These are phyloP conservation scores for Iphiclides podalirius DNA, from an alignment of 2,888 invertebrate genomes.

Conservation along the genomic window DNA sequence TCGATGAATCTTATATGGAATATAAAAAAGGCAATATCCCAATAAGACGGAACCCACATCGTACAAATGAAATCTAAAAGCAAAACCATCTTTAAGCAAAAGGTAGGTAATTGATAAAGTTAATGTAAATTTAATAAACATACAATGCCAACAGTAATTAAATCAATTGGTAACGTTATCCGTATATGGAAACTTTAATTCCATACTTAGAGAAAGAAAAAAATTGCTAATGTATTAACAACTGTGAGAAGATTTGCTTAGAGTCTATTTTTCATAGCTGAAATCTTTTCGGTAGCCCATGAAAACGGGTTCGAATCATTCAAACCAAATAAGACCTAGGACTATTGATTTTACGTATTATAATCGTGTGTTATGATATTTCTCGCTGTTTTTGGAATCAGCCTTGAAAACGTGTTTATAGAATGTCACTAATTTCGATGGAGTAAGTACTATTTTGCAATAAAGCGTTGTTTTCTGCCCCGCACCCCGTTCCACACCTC, in stretches of 20 bases:
- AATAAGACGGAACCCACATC: neutral
- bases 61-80: too few relatives aligned
- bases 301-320: slow-evolving; percentile 56
- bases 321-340: slow-evolving; percentile 54
- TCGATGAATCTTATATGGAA: neutral
- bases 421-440: slow-evolving; percentile 41
- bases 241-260: slow-evolving; percentile 49
- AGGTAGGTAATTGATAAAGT: slow-evolving; percentile 15
- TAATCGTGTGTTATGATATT: slow-evolving; percentile 47
- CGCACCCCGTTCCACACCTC: slow-evolving; percentile 51
- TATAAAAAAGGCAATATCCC: neutral
- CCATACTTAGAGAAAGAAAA: slow-evolving; percentile 65
- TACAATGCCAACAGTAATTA: slow-evolving; percentile 71
- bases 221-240: slow-evolving; percentile 53
- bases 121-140: slow-evolving; percentile 60
- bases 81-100: too few relatives aligned
- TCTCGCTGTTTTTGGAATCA: slow-evolving; percentile 69
- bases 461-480: slow-evolving; percentile 35
- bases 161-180: slow-evolving; percentile 73
- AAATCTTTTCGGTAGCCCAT: slow-evolving; percentile 69
- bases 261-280: slow-evolving; percentile 63
- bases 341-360: slow-evolving; percentile 41
- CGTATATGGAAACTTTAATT: slow-evolving; percentile 76
- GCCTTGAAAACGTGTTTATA: slow-evolving; percentile 41
- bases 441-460: slow-evolving; percentile 45